Conservation (phyloP, 2,888 invertebrate genomes). For the Cataglyphis livida region DNA sequence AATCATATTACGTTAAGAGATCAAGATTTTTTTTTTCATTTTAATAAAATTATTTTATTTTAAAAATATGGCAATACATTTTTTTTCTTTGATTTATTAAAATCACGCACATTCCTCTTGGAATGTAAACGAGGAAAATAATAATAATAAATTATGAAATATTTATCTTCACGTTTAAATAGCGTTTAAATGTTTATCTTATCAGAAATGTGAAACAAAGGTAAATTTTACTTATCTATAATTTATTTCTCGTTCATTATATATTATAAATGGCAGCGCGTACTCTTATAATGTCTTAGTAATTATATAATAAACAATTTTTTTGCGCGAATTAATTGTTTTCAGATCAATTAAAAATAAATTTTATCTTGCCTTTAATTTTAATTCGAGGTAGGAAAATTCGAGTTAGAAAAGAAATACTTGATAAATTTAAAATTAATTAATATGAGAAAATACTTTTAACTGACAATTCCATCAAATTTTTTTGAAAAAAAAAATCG, state of each 20-base stretch:
- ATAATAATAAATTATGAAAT: too few species aligned
- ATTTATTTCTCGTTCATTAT: too few species aligned
- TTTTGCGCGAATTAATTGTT: neutral
- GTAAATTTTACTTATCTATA: too few species aligned
- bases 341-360: neutral
- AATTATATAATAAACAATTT: neutral
- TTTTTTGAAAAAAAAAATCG: neutral
- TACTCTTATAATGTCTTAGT: too few species aligned
- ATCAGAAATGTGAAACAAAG: too few species aligned
- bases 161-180: too few species aligned
- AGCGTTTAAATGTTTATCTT: too few species aligned
- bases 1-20: neutral
- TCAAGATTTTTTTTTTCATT: neutral
- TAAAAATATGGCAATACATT: neutral
- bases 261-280: too few species aligned
- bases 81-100: neutral
- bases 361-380: neutral
- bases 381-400: neutral
- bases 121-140: too few species aligned
- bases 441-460: neutral
- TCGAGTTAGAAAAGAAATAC: neutral
- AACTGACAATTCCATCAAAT: neutral
- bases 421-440: slow-evolving; percentile 1
- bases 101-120: too few species aligned
- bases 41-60: neutral